Percentiles rank a stretch among this genome's conserved stretches.
These are phyloP conservation scores for Meandrusa payeni DNA, from an alignment of 2,888 invertebrate genomes.

Conservation along the genomic window DNA sequence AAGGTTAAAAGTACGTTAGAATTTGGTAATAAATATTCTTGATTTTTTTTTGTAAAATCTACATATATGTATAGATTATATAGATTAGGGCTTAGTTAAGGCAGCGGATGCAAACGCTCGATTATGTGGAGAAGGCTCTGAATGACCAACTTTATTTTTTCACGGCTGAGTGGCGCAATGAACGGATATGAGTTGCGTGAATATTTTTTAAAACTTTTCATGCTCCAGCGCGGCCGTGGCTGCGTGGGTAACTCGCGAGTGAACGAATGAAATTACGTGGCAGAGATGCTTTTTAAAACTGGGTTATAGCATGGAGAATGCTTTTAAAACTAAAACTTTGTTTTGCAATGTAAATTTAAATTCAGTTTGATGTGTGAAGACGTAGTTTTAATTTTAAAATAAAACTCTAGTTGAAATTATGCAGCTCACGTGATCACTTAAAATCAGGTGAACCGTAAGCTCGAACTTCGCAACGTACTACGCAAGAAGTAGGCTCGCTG, in stretches of 20 bases:
- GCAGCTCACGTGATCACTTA: too few relatives aligned
- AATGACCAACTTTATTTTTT: constrained; percentile 21
- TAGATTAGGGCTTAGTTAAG: background rate
- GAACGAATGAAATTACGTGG: constrained; percentile 15
- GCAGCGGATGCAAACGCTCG: constrained; percentile 5
- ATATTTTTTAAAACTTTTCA: constrained; percentile 22
- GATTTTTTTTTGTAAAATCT: too few relatives aligned
- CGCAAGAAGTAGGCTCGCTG: too few relatives aligned
- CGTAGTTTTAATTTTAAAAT: too few relatives aligned
- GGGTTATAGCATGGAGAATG: constrained; percentile 6
- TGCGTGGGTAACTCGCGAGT: constrained; percentile 3
- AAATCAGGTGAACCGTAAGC: too few relatives aligned
- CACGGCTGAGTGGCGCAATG: constrained; percentile 15
- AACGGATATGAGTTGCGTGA: constrained; percentile 25
- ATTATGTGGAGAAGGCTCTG: constrained; percentile 7
- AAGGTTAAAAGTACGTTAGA: too few relatives aligned
- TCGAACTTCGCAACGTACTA: too few relatives aligned
- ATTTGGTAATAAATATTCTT: too few relatives aligned
- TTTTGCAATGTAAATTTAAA: background rate
- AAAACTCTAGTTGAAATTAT: too few relatives aligned
- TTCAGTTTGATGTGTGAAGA: too few relatives aligned
- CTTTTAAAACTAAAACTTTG: constrained; percentile 11
- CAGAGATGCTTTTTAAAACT: constrained; percentile 17
- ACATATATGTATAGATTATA: too few relatives aligned
- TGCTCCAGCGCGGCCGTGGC: constrained; percentile 7